Evolutionary conservation across 2,113 vertebrate species (phyloP).

Genomic region (Dendropsophus ebraccatus): DNA sequence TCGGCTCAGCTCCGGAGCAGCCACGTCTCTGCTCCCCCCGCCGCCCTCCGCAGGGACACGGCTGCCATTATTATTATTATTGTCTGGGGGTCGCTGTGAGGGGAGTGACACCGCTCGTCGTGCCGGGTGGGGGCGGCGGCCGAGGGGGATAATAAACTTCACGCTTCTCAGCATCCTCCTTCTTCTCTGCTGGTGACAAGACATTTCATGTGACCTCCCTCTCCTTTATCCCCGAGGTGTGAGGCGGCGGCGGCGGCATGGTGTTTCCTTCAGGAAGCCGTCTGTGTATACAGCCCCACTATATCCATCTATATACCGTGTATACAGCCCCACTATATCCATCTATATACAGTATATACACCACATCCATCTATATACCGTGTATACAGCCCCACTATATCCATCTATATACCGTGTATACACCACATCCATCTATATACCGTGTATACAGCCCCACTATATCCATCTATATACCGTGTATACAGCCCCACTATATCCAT

Average conservation of each 20-base stretch:
- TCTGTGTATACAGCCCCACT: too few relatives aligned
- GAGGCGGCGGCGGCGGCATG: not conserved
- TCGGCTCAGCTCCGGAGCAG: slow-evolving; percentile 50
- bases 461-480: too few relatives aligned
- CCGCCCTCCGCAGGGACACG: slow-evolving; percentile 58
- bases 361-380: too few relatives aligned
- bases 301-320: too few relatives aligned
- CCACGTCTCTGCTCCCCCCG: slow-evolving; percentile 62
- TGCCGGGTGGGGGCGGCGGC: slow-evolving; percentile 3
- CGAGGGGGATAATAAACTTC: slow-evolving; percentile 24
- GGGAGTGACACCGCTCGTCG: slow-evolving; percentile 41
- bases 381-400: too few relatives aligned
- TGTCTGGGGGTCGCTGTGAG: slow-evolving; percentile 51
- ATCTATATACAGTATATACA: too few relatives aligned
- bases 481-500: too few relatives aligned
- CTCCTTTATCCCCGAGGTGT: slow-evolving; percentile 30
- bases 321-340: too few relatives aligned
- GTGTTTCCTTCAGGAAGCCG: too few relatives aligned
- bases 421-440: too few relatives aligned
- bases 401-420: too few relatives aligned
- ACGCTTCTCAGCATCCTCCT: not conserved
- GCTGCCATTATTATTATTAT: slow-evolving; percentile 57
- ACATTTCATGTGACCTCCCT: slow-evolving; percentile 14
- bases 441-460: too few relatives aligned
- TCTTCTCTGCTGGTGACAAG: not conserved